Base-by-base conservation (phyloP, 2,888 invertebrate species). In the Netelia melanura region DNA sequence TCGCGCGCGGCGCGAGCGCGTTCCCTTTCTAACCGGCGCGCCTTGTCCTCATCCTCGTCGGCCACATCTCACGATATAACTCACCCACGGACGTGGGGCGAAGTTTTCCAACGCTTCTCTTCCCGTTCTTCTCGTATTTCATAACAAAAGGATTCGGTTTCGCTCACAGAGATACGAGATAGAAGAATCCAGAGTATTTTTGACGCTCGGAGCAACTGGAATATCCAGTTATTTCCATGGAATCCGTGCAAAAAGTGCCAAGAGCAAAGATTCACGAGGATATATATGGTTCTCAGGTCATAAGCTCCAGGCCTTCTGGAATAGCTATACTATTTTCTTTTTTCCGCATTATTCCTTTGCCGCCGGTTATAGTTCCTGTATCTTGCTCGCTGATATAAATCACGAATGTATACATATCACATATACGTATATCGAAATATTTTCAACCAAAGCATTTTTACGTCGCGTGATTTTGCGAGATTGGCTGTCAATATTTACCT, bases 161-260 rank as follows among this genome's bases (percentile, higher is more conserved):
- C 61, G 14, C 62, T 76, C 44, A 70, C 43, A 67, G 58, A 72
- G 61, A 48, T 61, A 64, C 65, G 44, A 64, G 23, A 6, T 17
- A 52, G 61, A 65, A 81, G 75, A 81, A 72, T 78, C 65, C 61
- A 64, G 72, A 67, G 72, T 65, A 80, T 67, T 80, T 80, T 72
- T 72, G 58, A 74, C 65, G 80, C 72, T 77, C 71, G 71, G 62
- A 30, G 58, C 71, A 67, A 70, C 48, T 72, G 70, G 43, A 70
- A 67, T 74, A 10, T 5, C 48, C 67, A 25, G 52, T 72, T 64
- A 38, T 67, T 83, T 14, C 58, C 54, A 43, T 75, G n/a, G 48
- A 62, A 75, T 83, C 54, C 25, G 67, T 67, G 48, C 38, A 38
- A 74, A 61, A 48, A 74, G 56, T 58, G 58, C 58, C 70, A 23